phyloP scores from a whole-genome alignment of 1,140 invertebrate genomes.

The Neodiprion virginianus region DNA sequence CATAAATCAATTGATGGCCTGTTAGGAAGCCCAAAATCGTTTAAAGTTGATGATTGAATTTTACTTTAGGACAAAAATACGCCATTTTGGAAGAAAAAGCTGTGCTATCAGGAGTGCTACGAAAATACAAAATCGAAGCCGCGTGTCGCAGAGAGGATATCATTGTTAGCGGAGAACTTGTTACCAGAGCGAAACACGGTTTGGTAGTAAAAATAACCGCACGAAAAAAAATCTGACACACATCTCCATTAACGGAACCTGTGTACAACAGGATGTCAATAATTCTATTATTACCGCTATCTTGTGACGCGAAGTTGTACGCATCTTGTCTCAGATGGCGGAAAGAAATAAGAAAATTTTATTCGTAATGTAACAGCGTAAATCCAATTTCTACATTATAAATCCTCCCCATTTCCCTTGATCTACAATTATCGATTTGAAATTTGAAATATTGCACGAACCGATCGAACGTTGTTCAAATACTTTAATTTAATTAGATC shows the following conservation, averaged over 20 bases:
- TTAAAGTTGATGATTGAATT: constrained; percentile 11
- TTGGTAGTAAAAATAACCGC: constrained; percentile 58
- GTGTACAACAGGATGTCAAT: no score
- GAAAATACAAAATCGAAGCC: constrained; percentile 68
- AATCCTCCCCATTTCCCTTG: no score
- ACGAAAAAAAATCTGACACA: constrained; percentile 26
- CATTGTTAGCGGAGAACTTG: constrained; percentile 62
- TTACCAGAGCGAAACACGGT: constrained; percentile 66
- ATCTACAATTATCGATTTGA: no score
- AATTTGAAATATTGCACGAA: no score
- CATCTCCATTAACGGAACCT: constrained; percentile 9
- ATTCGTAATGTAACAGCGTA: no score
- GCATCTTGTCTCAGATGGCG: no score
- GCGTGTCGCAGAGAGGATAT: constrained; percentile 66
- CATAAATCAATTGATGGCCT: not conserved
- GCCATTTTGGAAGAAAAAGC: constrained; percentile 79
- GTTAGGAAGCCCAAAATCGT: constrained; percentile 2
- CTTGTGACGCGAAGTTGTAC: no score
- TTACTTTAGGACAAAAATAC: constrained; percentile 74
- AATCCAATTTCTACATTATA: no score
- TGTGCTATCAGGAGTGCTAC: constrained; percentile 71
- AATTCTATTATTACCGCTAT: no score
- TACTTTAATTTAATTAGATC: no score
- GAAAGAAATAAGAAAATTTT: no score
- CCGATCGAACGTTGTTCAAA: no score